These are phyloP conservation scores for Drosophila watanabei DNA, from an alignment of 1,140 invertebrate genomes.

Conservation along the genomic window DNA sequence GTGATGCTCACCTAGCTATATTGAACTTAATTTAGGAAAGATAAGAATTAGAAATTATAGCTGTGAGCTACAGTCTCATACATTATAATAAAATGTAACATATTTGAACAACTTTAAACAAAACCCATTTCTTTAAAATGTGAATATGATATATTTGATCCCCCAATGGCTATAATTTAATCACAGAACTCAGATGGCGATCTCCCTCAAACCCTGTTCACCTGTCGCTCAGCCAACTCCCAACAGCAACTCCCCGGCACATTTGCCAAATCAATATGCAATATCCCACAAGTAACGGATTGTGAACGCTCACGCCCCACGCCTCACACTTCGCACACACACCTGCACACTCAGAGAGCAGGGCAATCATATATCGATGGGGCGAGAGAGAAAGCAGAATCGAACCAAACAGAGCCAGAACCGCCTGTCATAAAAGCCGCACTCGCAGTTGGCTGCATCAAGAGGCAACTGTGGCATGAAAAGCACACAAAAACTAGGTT, in stretches of 20 bases:
- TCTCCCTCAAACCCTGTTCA: background rate
- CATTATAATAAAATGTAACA: background rate
- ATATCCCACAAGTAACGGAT: constrained; percentile 61
- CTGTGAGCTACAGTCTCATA: background rate
- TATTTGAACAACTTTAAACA: background rate
- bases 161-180: constrained; percentile 12
- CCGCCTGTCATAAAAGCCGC: constrained; percentile 65
- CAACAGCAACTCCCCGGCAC: constrained; percentile 47
- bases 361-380: constrained; percentile 39
- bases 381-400: constrained; percentile 9
- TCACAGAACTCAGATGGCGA: constrained; percentile 10
- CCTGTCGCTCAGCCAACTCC: constrained; percentile 23
- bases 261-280: constrained; percentile 72
- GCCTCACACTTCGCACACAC: constrained; percentile 9
- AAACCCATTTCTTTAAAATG: background rate
- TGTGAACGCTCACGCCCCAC: constrained; percentile 16
- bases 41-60: background rate
- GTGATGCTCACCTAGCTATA: too few relatives aligned
- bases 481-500: constrained; percentile 75
- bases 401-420: constrained; percentile 17
- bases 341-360: background rate
- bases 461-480: constrained; percentile 57
- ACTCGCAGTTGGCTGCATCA: constrained; percentile 44
- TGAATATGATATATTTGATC: background rate
- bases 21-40: background rate